phyloP scores from a whole-genome alignment of 2,113 vertebrate genomes.

The Trematocara macrostoma region DNA sequence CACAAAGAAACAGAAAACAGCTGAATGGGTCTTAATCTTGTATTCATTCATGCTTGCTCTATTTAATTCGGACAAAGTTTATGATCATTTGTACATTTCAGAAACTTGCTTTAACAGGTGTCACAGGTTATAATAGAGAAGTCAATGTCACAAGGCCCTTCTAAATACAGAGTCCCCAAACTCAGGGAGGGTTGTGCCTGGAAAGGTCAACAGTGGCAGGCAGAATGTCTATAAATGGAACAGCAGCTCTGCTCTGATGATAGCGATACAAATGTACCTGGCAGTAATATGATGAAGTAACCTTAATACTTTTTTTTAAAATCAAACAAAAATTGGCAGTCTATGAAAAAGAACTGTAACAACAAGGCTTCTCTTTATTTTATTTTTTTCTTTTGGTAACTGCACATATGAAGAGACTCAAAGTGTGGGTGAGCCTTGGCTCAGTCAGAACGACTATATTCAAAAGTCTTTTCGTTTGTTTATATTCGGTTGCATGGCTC shows the following conservation, averaged over 20 bases:
- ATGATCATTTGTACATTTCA: not conserved
- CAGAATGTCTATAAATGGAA: not conserved
- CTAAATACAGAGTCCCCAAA: not conserved
- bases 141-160: not conserved
- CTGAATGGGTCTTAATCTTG: not conserved
- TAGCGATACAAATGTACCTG: not conserved
- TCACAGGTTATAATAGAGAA: not conserved
- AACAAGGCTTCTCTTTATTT: not conserved
- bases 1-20: not conserved
- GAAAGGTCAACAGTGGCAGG: not conserved
- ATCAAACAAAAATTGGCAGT: not conserved
- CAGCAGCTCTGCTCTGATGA: not conserved
- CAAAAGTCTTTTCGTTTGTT: not conserved
- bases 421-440: not conserved
- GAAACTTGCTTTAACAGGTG: not conserved
- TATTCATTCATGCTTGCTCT: not conserved
- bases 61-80: not conserved
- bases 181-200: not conserved
- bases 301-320: not conserved
- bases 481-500: not conserved
- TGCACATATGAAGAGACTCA: not conserved
- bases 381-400: not conserved
- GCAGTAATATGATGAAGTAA: not conserved
- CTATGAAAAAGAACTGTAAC: not conserved
- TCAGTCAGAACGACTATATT: not conserved